Conservation (phyloP, 2,888 invertebrate genomes). For the Actias luna region DNA sequence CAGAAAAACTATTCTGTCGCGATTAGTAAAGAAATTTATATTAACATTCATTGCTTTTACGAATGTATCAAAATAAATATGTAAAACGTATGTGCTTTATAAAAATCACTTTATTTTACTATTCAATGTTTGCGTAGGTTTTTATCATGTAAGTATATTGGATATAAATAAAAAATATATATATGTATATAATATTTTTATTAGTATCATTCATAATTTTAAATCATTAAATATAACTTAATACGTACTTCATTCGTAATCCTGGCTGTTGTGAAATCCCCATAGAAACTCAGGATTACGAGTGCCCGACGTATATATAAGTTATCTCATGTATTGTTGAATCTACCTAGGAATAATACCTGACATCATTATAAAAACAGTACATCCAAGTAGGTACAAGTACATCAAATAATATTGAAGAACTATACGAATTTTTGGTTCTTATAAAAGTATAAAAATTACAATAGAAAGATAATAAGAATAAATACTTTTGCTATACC, state of each 20-base stretch:
- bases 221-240: not conserved
- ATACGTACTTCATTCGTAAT: not conserved
- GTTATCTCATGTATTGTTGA: too few relatives aligned
- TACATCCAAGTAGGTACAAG: too few relatives aligned
- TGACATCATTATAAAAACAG: too few relatives aligned
- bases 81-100: not conserved
- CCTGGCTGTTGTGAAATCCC: not conserved
- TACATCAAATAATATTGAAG: too few relatives aligned
- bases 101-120: not conserved
- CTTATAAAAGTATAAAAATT: too few relatives aligned
- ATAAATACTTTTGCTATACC: too few relatives aligned
- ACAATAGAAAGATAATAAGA: too few relatives aligned
- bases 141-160: not conserved
- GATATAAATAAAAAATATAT: too few relatives aligned
- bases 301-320: too few relatives aligned
- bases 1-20: not conserved
- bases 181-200: not conserved
- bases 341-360: too few relatives aligned
- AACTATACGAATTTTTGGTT: too few relatives aligned
- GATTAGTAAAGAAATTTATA: too few relatives aligned
- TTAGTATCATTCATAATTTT: not conserved
- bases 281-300: not conserved
- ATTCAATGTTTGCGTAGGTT: not conserved
- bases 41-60: not conserved
- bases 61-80: not conserved